phyloP scores from a whole-genome alignment of 2,888 invertebrate genomes.

The Tanypteryx hageni region DNA sequence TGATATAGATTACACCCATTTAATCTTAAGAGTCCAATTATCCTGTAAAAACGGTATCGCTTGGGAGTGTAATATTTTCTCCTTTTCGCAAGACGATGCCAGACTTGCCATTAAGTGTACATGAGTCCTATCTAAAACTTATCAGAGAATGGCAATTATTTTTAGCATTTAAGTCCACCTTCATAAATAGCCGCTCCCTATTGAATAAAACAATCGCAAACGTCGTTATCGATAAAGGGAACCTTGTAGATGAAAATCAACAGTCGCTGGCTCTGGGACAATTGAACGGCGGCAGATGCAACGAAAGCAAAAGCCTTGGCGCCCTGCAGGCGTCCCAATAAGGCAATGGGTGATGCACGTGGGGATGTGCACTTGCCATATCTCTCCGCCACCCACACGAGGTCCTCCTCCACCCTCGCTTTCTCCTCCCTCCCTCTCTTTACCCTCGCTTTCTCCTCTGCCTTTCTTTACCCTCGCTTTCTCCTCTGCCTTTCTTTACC shows the following conservation, averaged over 20 bases:
- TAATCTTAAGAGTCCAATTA: too few species aligned
- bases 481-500: background rate
- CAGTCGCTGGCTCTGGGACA: background rate
- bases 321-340: background rate
- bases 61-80: too few species aligned
- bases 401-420: background rate
- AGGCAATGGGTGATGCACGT: constrained; percentile 2
- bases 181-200: background rate
- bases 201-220: constrained; percentile 17
- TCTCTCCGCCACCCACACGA: background rate
- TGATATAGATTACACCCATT: too few species aligned
- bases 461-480: background rate
- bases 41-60: too few species aligned
- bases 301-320: constrained; percentile 26
- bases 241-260: constrained; percentile 2
- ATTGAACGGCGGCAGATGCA: background rate
- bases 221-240: constrained; percentile 4
- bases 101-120: too few species aligned
- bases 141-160: background rate
- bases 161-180: background rate
- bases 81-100: too few species aligned
- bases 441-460: background rate
- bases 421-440: background rate
- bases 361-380: constrained; percentile 15
- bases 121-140: background rate